Evolutionary conservation across 2,797 vertebrate species (phyloP).

Genomic region (Acipenser ruthenus): DNA sequence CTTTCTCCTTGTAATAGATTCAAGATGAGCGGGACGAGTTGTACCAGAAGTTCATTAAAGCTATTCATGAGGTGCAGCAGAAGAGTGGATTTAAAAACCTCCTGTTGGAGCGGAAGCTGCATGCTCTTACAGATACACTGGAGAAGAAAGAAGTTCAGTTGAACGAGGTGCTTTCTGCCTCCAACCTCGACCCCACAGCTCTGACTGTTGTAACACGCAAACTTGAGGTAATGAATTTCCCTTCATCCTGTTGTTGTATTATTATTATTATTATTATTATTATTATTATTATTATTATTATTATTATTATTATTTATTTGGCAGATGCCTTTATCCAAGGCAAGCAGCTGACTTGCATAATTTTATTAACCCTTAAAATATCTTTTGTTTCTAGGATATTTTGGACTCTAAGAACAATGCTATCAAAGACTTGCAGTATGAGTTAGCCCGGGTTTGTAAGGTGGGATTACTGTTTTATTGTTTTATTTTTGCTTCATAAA

Average conservation of each 20-base stretch:
- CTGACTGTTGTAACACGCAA: conserved; percentile 55
- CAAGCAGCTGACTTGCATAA: no score
- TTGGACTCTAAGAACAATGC: conserved; percentile 64
- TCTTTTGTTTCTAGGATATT: conserved; percentile 53
- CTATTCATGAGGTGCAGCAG: conserved; percentile 66
- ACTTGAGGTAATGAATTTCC: conserved; percentile 58
- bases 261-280: no score
- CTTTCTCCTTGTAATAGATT: conserved; percentile 49
- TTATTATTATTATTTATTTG: no score
- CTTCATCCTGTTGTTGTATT: no score
- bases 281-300: no score
- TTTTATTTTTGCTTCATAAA: not conserved
- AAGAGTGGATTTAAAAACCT: conserved; percentile 64
- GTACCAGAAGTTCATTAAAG: conserved; percentile 60
- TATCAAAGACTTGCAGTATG: conserved; percentile 69
- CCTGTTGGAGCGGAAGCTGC: conserved; percentile 69
- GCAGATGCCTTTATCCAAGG: no score
- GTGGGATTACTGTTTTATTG: conserved; percentile 37
- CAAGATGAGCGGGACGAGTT: conserved; percentile 72
- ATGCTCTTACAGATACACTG: conserved; percentile 42
- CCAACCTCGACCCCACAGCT: conserved; percentile 62
- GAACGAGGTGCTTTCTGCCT: conserved; percentile 55
- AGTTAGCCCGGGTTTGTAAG: conserved; percentile 72
- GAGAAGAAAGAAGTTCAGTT: conserved; percentile 76
- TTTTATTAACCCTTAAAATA: no score